These are phyloP conservation scores for Halcyon smyrnensis DNA, from an alignment of 2,797 vertebrate genomes.

Conservation along the genomic window DNA sequence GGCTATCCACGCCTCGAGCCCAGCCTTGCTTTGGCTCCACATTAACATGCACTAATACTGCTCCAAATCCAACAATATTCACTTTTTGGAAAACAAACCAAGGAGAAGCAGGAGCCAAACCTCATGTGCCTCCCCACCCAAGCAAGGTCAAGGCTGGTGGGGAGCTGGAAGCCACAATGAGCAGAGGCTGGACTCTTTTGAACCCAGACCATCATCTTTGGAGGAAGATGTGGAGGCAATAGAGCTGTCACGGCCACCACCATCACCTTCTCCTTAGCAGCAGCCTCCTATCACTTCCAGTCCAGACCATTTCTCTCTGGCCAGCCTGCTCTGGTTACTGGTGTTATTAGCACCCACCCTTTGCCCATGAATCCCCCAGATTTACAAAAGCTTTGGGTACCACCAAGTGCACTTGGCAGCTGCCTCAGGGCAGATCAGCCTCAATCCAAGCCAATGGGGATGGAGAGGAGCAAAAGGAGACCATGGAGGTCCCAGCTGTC, in stretches of 20 bases:
- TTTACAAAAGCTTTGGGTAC: not conserved
- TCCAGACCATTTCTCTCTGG: not conserved
- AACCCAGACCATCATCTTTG: not conserved
- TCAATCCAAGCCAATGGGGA: not conserved
- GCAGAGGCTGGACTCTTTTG: not conserved
- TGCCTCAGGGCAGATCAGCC: not conserved
- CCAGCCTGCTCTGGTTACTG: not conserved
- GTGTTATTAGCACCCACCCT: not conserved
- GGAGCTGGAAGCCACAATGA: not conserved
- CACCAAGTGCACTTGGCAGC: not conserved
- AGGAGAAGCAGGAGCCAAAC: not conserved
- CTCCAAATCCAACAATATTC: not conserved
- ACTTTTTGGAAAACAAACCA: not conserved
- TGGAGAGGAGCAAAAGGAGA: not conserved
- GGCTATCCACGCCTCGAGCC: not conserved
- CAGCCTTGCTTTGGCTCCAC: not conserved
- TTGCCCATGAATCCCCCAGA: not conserved
- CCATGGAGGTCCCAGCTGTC: not conserved
- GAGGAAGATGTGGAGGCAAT: not conserved
- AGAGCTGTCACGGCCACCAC: not conserved
- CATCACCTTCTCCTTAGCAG: not conserved
- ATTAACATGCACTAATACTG: not conserved
- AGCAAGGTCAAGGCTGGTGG: not conserved
- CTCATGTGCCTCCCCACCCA: accelerated
- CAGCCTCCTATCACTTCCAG: not conserved